Percentiles rank a stretch among this genome's conserved stretches.
Conservation (phyloP, 2,888 invertebrate genomes). For the Dermolepida albohirtum region DNA sequence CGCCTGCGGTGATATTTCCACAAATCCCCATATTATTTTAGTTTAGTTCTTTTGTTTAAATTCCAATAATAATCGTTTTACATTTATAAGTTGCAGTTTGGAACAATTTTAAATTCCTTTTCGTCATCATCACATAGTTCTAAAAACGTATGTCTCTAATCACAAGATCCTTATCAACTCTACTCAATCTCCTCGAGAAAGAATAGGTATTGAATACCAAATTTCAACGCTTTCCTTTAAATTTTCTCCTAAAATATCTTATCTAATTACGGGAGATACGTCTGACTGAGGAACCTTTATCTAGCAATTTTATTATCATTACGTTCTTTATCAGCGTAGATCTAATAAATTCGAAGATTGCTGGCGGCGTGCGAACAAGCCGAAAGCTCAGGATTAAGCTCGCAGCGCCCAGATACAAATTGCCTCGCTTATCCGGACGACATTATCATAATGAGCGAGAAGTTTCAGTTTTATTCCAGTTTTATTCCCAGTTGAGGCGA, state of each 20-base stretch:
- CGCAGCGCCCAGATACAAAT: conserved; percentile 24
- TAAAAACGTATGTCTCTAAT: too few relatives aligned
- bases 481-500: conserved; percentile 6
- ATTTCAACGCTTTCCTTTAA: neutral
- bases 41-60: too few relatives aligned
- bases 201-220: too few relatives aligned
- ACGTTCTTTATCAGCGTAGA: conserved; percentile 33
- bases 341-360: conserved; percentile 33
- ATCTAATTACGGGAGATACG: conserved; percentile 32
- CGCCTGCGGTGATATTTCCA: too few relatives aligned
- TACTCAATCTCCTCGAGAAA: too few relatives aligned
- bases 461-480: conserved; percentile 28
- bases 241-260: conserved; percentile 15
- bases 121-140: too few relatives aligned
- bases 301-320: conserved; percentile 36
- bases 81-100: too few relatives aligned
- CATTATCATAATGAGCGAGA: conserved; percentile 36
- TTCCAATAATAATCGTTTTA: too few relatives aligned
- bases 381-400: conserved; percentile 33
- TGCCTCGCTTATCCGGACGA: conserved; percentile 29
- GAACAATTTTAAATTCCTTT: too few relatives aligned
- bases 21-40: too few relatives aligned
- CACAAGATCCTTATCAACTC: too few relatives aligned
- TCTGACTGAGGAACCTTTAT: conserved; percentile 11
- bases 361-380: conserved; percentile 33